phyloP scores from a whole-genome alignment of 2,888 invertebrate genomes.

The Ferdinandea cuprea region DNA sequence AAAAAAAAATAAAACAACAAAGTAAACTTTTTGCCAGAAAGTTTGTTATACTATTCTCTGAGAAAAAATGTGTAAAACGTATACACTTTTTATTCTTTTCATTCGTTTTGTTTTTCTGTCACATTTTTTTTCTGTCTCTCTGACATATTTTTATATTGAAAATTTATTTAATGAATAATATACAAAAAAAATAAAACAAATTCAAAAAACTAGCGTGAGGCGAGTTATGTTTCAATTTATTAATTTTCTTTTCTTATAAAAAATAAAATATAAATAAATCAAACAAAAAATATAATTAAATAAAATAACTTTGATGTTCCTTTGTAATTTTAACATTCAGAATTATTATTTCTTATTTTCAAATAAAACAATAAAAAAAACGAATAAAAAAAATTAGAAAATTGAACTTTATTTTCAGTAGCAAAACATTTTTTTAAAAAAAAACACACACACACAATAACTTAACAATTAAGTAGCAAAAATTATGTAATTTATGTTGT shows the following conservation, averaged over 20 bases:
- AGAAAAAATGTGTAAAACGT: too few species aligned
- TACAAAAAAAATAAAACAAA: background rate
- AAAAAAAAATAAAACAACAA: slow-evolving; percentile 12
- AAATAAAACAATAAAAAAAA: slow-evolving; percentile 39
- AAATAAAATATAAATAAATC: slow-evolving; percentile 10
- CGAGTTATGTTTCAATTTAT: slow-evolving; percentile 16
- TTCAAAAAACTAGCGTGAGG: slow-evolving; percentile 1
- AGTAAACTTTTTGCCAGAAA: background rate
- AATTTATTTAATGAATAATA: slow-evolving; percentile 3
- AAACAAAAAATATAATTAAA: slow-evolving; percentile 14
- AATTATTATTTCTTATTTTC: slow-evolving; percentile 47
- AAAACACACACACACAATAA: slow-evolving; percentile 25
- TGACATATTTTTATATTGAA: slow-evolving; percentile 1
- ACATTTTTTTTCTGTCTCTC: slow-evolving; percentile 10
- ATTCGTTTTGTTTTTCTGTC: slow-evolving; percentile 12
- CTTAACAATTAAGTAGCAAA: slow-evolving; percentile 28
- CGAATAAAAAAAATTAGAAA: slow-evolving; percentile 10
- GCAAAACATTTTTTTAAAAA: slow-evolving; percentile 1
- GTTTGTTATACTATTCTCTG: background rate
- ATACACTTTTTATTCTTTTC: background rate
- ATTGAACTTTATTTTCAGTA: slow-evolving; percentile 40
- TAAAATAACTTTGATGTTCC: slow-evolving; percentile 64
- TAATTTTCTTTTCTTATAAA: slow-evolving; percentile 6
- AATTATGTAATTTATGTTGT: slow-evolving; percentile 56
- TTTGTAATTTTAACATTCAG: slow-evolving; percentile 64